Evolutionary conservation across 2,113 vertebrate genomes (phyloP), one percentile per base, ranked within the genome.

Genomic region (Felis catus): DNA sequence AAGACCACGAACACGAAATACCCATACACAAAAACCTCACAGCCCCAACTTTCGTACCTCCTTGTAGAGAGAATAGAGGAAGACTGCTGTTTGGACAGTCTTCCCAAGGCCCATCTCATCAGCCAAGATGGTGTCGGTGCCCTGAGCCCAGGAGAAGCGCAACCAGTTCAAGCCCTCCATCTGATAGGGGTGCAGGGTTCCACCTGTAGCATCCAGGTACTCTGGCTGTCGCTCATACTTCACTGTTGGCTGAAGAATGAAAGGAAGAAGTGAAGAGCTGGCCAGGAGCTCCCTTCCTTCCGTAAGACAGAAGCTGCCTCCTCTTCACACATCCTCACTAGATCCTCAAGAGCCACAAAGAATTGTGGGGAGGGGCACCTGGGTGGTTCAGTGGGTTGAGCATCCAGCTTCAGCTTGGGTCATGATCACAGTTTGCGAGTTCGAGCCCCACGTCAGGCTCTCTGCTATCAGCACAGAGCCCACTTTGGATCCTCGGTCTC

Each of bases 41-140:
- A n/a, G 39, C 12, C 41, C 71, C 41, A 15, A 45, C 29, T 61
- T 88, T 66, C 86, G 97, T 98, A 99, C 99, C 99, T 99, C 99
- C 96, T 99, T 99, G 97, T 99, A 99, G 29, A 99, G 98, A 0
- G 99, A 99, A 94, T 99, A 99, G 11, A 99, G 99, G 96, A 99
- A 99, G 91, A 99, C 99, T 1, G 99, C 99, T 0, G 99, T 99
- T 98, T 99, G 99, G 5, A 99, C 99, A 1, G 99, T 99, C 98
- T 99, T 99, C 87, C 99, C 99, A 83, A 99, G 99, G 70, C 99
- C 99, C 99, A 99, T 99, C 98, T 99, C 99, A 96, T 99, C 99
- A n/a, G 99, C 99, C 96, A 99, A 97, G 92, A 99, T 99, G 14
- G 99, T 99, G 94, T 99, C 99, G 0, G 99, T 99, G 97, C 99